Base-by-base conservation (phyloP, 1,140 invertebrate species). In the Hormaphis cornu region DNA sequence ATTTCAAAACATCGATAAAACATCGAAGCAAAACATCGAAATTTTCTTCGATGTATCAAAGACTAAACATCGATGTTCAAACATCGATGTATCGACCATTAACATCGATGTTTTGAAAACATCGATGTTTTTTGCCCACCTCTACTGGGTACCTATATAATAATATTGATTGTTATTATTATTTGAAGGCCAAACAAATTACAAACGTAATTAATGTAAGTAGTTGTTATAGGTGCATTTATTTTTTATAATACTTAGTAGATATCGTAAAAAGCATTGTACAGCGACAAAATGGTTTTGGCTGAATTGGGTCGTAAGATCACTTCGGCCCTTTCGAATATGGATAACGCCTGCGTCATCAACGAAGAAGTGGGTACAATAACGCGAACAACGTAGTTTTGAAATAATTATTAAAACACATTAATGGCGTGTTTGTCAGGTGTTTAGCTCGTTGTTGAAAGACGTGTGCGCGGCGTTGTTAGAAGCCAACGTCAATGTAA, bases 221-320 rank as follows among this genome's bases (percentile, higher is more conserved):
- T n/a, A n/a, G n/a, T n/a, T n/a, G n/a, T n/a, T n/a, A n/a, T n/a
- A n/a, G n/a, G n/a, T n/a, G n/a, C n/a, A n/a, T n/a, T n/a, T n/a
- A n/a, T n/a, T n/a, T n/a, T n/a, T n/a, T n/a, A n/a, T n/a, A n/a
- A n/a, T n/a, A n/a, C n/a, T n/a, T n/a, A n/a, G n/a, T n/a, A n/a
- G n/a, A n/a, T n/a, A n/a, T n/a, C n/a, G n/a, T n/a, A n/a, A n/a
- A n/a, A n/a, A n/a, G n/a, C n/a, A n/a, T n/a, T n/a, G n/a, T n/a
- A n/a, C 18, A 10, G 26, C n/a, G 5, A 37, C 58, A 76, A 72
- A 77, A 99, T 99, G 97, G 97, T 99, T 79, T 93, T 99, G 85
- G 97, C 97, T 75, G 97, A 99, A 85, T 88, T 99, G 79, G 97
- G 97, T 76, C 87, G 97, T 78, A 98, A 98, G 85, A 99, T 99